Conservation (phyloP, 2,888 invertebrate genomes). For the Agrypnus murinus region DNA sequence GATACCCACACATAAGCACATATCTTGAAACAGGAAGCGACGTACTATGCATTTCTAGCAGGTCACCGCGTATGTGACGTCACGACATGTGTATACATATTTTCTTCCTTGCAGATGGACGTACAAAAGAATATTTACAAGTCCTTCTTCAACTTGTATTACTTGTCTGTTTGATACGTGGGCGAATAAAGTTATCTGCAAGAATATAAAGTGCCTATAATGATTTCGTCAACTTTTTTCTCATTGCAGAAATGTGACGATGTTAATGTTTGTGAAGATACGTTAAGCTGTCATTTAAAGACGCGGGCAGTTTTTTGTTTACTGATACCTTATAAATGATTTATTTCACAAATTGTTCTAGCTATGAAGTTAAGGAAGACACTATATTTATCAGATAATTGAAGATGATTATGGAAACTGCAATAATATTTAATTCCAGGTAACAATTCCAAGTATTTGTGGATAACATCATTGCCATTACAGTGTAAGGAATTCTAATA, state of each 20-base stretch:
- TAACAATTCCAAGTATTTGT: too few relatives aligned
- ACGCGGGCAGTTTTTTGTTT: too few relatives aligned
- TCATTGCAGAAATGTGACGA: not conserved
- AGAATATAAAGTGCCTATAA: slow-evolving; percentile 37
- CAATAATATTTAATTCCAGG: too few relatives aligned
- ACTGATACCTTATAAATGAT: too few relatives aligned
- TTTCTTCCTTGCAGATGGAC: slow-evolving; percentile 40
- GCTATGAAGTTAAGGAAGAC: too few relatives aligned
- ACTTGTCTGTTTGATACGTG: slow-evolving; percentile 40
- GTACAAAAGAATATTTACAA: slow-evolving; percentile 34
- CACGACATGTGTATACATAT: slow-evolving; percentile 35
- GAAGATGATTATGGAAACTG: too few relatives aligned
- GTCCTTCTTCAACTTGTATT: slow-evolving; percentile 30
- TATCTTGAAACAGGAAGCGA: slow-evolving; percentile 59
- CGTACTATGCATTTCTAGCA: slow-evolving; percentile 57
- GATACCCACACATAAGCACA: slow-evolving; percentile 54
- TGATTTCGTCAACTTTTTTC: not conserved
- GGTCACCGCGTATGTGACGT: slow-evolving; percentile 44
- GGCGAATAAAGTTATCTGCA: slow-evolving; percentile 32
- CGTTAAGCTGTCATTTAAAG: too few relatives aligned
- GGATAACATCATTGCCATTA: too few relatives aligned
- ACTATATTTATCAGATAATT: too few relatives aligned
- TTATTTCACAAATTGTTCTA: too few relatives aligned
- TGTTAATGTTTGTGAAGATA: too few relatives aligned
- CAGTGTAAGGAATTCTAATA: too few relatives aligned